phyloP scores from a whole-genome alignment of 1,140 invertebrate species.

The Cydia strobilella region DNA sequence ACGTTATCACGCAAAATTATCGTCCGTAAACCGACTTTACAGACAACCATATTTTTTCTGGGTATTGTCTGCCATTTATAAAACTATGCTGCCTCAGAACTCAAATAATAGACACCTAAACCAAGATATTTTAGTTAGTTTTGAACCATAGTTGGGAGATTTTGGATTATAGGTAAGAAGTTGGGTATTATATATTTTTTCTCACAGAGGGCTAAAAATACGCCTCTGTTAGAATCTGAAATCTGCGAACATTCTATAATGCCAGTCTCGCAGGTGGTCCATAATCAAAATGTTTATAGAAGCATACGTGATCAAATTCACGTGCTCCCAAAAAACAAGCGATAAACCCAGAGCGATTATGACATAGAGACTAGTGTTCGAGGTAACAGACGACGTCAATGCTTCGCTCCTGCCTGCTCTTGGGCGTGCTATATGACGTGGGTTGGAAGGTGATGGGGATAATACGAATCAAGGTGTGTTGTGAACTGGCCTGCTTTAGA shows the following conservation, averaged over 20 bases:
- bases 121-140: too few species aligned
- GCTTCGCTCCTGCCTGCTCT: neutral
- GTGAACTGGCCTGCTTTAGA: neutral
- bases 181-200: neutral
- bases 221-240: neutral
- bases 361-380: constrained; percentile 1
- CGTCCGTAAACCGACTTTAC: too few species aligned
- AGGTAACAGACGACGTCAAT: constrained; percentile 11
- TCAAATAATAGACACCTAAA: too few species aligned
- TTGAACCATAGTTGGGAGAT: too few species aligned
- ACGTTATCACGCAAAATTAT: too few species aligned
- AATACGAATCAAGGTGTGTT: neutral
- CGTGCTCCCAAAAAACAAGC: constrained; percentile 15
- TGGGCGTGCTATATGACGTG: neutral
- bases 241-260: neutral
- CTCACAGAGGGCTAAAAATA: neutral
- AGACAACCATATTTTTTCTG: too few species aligned
- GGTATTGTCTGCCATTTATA: too few species aligned
- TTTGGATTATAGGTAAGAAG: too few species aligned
- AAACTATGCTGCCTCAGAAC: too few species aligned
- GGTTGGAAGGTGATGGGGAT: neutral
- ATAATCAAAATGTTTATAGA: neutral
- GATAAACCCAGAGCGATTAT: constrained; percentile 3
- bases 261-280: neutral
- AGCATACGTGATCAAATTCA: constrained; percentile 21